Conservation (phyloP, 2,113 vertebrate genomes). For the Mustelus asterias region DNA sequence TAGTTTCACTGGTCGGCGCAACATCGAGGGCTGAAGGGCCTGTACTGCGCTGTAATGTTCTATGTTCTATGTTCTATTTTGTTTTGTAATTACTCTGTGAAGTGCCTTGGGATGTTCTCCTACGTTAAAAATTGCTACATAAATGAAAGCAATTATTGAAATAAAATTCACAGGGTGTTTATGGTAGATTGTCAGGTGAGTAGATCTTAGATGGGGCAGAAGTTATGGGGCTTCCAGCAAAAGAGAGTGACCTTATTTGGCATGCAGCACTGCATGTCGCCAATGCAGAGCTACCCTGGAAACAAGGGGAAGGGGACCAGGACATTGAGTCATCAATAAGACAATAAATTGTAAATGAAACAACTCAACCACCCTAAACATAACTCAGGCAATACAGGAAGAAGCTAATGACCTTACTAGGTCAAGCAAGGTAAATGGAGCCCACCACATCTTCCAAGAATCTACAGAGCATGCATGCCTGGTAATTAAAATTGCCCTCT, state of each 20-base stretch:
- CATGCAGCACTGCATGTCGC: not conserved
- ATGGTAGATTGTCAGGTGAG: not conserved
- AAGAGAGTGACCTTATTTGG: too few relatives aligned
- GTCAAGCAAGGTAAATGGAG: not conserved
- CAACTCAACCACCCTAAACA: not conserved
- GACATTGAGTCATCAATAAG: not conserved
- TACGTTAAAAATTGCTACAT: too few relatives aligned
- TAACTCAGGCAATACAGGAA: not conserved
- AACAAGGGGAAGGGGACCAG: not conserved
- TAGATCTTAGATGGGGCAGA: too few relatives aligned
- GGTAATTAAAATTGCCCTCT: not conserved
- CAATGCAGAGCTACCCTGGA: not conserved
- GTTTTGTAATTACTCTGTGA: too few relatives aligned
- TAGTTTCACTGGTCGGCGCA: too few relatives aligned
- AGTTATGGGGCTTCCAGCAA: too few relatives aligned
- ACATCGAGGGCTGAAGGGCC: too few relatives aligned
- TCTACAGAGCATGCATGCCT: not conserved
- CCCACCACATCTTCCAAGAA: not conserved
- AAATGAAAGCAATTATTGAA: not conserved
- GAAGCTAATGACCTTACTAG: not conserved
- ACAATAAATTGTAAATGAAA: not conserved
- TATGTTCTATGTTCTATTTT: too few relatives aligned
- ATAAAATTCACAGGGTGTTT: not conserved
- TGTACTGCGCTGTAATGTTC: too few relatives aligned
- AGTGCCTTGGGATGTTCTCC: too few relatives aligned